Percentiles rank a stretch among this genome's conserved stretches.
phyloP scores from a whole-genome alignment of 2,113 vertebrate species.

The Planiliza haematocheilus region DNA sequence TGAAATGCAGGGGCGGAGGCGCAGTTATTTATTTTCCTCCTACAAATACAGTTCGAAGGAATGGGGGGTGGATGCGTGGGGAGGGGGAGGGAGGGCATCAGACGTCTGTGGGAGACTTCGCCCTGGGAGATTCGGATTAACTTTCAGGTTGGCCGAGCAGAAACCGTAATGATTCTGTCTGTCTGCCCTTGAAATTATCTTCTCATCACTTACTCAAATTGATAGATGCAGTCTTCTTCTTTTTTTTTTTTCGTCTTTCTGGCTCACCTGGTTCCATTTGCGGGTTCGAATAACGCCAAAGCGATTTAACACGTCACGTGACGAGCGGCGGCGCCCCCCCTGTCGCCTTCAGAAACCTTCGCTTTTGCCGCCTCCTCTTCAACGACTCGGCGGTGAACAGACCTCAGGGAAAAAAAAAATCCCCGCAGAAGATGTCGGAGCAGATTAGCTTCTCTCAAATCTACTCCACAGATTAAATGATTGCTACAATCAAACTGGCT shows the following conservation, averaged over 20 bases:
- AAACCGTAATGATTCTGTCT: constrained; percentile 78
- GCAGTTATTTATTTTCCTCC: constrained; percentile 64
- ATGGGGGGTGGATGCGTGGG: neutral
- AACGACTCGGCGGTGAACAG: constrained; percentile 36
- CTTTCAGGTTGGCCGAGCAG: constrained; percentile 79
- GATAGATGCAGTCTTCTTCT: constrained; percentile 64
- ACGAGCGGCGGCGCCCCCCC: too few relatives aligned
- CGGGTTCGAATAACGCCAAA: constrained; percentile 57
- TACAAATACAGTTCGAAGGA: constrained; percentile 47
- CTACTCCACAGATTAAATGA: constrained; percentile 73
- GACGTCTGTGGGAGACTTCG: constrained; percentile 45
- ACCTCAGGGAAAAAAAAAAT: constrained; percentile 34
- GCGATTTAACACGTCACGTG: constrained; percentile 36
- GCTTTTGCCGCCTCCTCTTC: constrained; percentile 25
- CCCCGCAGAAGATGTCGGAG: constrained; percentile 67
- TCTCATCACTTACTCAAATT: constrained; percentile 73
- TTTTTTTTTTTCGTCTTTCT: constrained; percentile 36
- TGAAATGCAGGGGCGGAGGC: constrained; percentile 49
- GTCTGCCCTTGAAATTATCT: constrained; percentile 80
- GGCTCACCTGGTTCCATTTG: constrained; percentile 56
- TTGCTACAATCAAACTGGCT: constrained; percentile 76
- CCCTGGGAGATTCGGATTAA: constrained; percentile 73
- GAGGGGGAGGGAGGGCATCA: constrained; percentile 33
- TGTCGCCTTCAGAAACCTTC: constrained; percentile 20
- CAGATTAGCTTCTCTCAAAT: constrained; percentile 72